Evolutionary conservation across 2,888 invertebrate genomes (phyloP).

Genomic region (Rotaria magnacalcarata): DNA sequence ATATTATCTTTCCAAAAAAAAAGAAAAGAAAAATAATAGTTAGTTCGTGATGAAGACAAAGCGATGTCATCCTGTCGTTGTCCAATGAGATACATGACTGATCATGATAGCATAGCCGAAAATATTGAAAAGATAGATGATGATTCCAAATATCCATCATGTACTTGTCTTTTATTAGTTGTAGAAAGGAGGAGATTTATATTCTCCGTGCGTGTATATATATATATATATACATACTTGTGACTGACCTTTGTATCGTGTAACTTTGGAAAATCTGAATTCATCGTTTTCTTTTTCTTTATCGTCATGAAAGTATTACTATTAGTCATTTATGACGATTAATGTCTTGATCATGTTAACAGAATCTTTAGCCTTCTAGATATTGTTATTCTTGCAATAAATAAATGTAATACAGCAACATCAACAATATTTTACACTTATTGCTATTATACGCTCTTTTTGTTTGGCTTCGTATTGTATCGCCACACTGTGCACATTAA

Average conservation of each 20-base stretch:
- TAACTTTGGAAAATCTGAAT: neutral
- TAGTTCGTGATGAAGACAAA: neutral
- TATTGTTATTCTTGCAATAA: conserved; percentile 19
- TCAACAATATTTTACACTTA: conserved; percentile 10
- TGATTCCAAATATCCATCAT: neutral
- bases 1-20: neutral
- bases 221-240: too few relatives aligned
- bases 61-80: neutral
- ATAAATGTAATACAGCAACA: neutral
- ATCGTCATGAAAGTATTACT: neutral
- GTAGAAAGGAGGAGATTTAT: conserved; percentile 13
- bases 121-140: neutral
- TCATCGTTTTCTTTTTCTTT: neutral
- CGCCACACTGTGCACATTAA: neutral
- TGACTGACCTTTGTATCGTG: too few relatives aligned
- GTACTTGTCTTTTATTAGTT: neutral
- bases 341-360: conserved; percentile 12
- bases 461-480: neutral
- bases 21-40: neutral
- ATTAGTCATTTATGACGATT: neutral
- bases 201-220: neutral
- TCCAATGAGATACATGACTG: neutral
- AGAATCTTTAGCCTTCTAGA: neutral
- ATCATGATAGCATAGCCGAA: neutral
- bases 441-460: neutral